Percentiles rank a stretch among this genome's conserved stretches.
phyloP scores from a whole-genome alignment of 2,888 invertebrate species.

The Dynastes maya region DNA sequence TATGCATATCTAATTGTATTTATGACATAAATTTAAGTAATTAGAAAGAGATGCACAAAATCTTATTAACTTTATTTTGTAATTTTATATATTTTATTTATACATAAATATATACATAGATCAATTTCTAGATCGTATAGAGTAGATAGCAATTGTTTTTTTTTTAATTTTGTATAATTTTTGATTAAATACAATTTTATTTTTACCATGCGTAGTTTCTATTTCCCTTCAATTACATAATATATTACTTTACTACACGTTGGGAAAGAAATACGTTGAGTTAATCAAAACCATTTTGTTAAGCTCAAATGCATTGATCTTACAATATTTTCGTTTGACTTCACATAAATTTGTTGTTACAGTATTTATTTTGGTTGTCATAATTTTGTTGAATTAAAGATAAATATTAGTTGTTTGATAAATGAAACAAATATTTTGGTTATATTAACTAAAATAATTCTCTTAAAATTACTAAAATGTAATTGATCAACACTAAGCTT shows the following conservation, averaged over 20 bases:
- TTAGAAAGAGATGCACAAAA: conserved; percentile 59
- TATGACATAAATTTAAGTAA: conserved; percentile 64
- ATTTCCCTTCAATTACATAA: background rate
- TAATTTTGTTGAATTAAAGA: too few species aligned
- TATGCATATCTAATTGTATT: conserved; percentile 65
- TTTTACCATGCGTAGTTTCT: conserved; percentile 61
- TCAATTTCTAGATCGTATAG: conserved; percentile 67
- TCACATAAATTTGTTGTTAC: too few species aligned
- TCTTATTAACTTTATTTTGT: conserved; percentile 64
- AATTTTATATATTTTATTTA: conserved; percentile 63
- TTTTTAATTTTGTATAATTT: conserved; percentile 68
- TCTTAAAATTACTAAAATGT: background rate
- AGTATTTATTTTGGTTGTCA: too few species aligned
- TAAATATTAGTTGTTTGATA: too few species aligned
- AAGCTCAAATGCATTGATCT: too few species aligned
- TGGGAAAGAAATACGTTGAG: too few species aligned
- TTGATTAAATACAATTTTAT: conserved; percentile 69
- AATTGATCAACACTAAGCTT: background rate
- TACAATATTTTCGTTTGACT: too few species aligned
- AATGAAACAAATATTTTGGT: too few species aligned
- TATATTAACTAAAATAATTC: too few species aligned
- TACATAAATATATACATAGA: conserved; percentile 64
- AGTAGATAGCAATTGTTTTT: conserved; percentile 64
- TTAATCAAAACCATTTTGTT: too few species aligned
- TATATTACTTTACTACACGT: background rate